Conservation (phyloP, 2,888 invertebrate genomes). For the Yponomeuta sedellus region DNA sequence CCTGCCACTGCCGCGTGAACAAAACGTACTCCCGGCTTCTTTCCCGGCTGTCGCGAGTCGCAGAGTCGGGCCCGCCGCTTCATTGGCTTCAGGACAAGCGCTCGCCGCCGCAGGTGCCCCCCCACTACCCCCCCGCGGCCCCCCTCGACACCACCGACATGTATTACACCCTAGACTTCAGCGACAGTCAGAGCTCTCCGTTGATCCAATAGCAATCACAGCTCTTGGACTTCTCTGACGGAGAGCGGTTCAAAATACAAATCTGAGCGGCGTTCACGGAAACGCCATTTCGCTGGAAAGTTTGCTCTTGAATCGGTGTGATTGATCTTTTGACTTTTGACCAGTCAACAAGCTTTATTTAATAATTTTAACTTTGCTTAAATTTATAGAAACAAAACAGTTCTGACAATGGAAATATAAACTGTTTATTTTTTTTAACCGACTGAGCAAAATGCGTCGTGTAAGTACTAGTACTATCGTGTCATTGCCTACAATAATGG, state of each 20-base stretch:
- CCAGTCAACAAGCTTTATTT: no score
- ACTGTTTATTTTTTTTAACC: no score
- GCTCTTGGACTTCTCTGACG: constrained; percentile 62
- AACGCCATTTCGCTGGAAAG: neutral
- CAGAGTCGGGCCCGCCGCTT: constrained; percentile 52
- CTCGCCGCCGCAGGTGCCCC: constrained; percentile 30
- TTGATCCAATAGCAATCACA: constrained; percentile 81
- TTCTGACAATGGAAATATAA: no score
- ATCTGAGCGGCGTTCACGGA: constrained; percentile 35
- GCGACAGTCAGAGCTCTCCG: constrained; percentile 85
- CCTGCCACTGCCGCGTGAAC: constrained; percentile 87
- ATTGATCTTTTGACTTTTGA: no score
- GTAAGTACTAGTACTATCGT: neutral
- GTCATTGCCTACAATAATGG: neutral
- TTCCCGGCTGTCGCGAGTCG: constrained; percentile 68
- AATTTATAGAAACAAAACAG: no score
- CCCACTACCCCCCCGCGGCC: constrained; percentile 43
- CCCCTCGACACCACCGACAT: constrained; percentile 82
- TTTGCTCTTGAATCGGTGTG: no score
- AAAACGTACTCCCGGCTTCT: constrained; percentile 83
- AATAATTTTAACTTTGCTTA: no score
- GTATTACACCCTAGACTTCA: constrained; percentile 87
- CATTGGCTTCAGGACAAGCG: constrained; percentile 80
- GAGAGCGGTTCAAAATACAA: constrained; percentile 68
- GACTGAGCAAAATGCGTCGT: no score